phyloP scores from a whole-genome alignment of 2,888 invertebrate genomes.

The Oscheius onirici region DNA sequence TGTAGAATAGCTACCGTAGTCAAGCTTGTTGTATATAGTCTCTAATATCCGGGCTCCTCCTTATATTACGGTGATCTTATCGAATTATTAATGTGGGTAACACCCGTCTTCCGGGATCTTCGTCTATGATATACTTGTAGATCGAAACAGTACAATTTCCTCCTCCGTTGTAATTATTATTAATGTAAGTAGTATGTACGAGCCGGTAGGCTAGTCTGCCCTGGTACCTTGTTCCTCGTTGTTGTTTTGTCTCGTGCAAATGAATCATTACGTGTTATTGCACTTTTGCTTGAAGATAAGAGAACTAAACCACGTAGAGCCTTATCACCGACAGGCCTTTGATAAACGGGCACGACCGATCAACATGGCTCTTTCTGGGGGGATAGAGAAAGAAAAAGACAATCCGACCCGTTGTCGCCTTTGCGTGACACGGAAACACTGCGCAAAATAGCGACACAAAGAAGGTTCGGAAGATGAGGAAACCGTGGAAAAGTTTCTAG shows the following conservation, averaged over 20 bases:
- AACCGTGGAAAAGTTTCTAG: no score
- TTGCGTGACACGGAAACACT: not conserved
- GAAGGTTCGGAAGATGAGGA: no score
- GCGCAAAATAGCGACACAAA: no score
- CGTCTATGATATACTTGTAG: slow-evolving; percentile 28
- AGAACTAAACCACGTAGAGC: slow-evolving; percentile 2
- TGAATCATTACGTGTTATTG: slow-evolving; percentile 22
- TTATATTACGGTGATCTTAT: slow-evolving; percentile 10
- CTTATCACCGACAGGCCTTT: not conserved
- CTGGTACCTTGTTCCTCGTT: slow-evolving; percentile 16
- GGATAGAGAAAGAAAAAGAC: no score
- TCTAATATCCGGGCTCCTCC: slow-evolving; percentile 12
- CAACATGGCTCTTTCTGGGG: slow-evolving; percentile 1
- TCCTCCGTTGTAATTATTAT: slow-evolving; percentile 13
- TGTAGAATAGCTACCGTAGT: slow-evolving; percentile 1
- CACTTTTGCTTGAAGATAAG: not conserved
- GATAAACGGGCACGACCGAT: slow-evolving; percentile 18
- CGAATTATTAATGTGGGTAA: slow-evolving; percentile 20
- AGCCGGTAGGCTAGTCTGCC: not conserved
- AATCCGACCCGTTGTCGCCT: not conserved
- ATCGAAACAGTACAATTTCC: slow-evolving; percentile 20
- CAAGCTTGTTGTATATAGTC: slow-evolving; percentile 2
- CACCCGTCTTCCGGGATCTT: slow-evolving; percentile 12
- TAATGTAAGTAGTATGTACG: not conserved
- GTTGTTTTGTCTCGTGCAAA: slow-evolving; percentile 11